These are phyloP conservation scores for Odontothrips loti DNA, from an alignment of 2,888 invertebrate species.

Conservation along the genomic window DNA sequence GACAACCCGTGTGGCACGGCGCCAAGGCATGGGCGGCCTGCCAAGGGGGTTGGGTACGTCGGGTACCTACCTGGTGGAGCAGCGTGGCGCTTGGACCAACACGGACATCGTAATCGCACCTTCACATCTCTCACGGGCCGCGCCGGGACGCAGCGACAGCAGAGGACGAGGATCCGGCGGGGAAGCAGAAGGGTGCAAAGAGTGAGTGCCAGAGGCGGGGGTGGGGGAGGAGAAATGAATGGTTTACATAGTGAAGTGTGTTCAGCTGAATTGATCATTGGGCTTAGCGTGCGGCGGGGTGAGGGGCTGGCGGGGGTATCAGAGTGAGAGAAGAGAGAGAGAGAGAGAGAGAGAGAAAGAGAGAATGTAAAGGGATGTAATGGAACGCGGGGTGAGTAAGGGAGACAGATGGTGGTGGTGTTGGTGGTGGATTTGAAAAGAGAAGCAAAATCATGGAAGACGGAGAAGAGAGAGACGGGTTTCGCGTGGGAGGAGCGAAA, in stretches of 20 bases:
- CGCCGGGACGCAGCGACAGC: too few species aligned
- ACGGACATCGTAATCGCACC: too few species aligned
- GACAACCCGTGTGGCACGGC: too few species aligned
- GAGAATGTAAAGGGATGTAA: not conserved
- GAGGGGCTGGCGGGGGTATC: not conserved
- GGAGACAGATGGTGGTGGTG: not conserved
- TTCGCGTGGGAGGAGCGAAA: not conserved
- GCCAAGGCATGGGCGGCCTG: not conserved
- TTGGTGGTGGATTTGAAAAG: not conserved
- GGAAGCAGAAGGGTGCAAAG: not conserved
- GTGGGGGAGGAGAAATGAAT: constrained; percentile 4
- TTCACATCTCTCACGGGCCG: too few species aligned
- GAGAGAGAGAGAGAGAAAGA: too few species aligned
- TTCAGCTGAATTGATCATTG: constrained; percentile 26
- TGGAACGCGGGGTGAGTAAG: constrained; percentile 4
- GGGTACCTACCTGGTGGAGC: too few species aligned
- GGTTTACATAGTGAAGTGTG: constrained; percentile 26
- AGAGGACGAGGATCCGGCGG: not conserved
- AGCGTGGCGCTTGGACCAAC: too few species aligned
- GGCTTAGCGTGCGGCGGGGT: not conserved
- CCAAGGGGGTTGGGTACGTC: not conserved
- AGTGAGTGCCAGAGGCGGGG: not conserved
- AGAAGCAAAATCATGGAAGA: not conserved
- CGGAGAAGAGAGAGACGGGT: not conserved
- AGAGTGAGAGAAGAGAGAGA: too few species aligned